Evolutionary conservation across 2,888 invertebrate species (phyloP).

Genomic region (Ormyrus nitidulus): DNA sequence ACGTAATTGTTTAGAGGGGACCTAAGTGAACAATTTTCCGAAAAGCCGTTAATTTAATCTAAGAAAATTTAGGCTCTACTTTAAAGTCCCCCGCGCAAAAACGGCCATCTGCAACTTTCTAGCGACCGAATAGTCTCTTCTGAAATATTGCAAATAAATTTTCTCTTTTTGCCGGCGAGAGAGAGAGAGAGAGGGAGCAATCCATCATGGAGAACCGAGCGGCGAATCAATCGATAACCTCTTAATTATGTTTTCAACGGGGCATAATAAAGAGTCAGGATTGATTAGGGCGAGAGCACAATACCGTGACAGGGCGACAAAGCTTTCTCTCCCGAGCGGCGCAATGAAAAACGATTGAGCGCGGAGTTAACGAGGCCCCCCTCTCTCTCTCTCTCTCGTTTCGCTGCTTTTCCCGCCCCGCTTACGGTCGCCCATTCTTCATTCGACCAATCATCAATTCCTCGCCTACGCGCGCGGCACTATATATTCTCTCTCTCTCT

Average conservation of each 20-base stretch:
- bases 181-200: too few relatives aligned
- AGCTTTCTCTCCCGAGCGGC: background rate
- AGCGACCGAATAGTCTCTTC: too few relatives aligned
- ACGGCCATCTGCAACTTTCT: too few relatives aligned
- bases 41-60: too few relatives aligned
- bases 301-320: background rate
- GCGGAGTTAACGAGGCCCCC: constrained; percentile 1
- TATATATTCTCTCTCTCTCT: background rate
- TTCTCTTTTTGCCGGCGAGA: too few relatives aligned
- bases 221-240: background rate
- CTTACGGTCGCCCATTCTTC: constrained; percentile 21
- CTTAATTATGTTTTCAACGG: background rate
- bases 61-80: too few relatives aligned
- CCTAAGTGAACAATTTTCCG: too few relatives aligned
- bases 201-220: too few relatives aligned
- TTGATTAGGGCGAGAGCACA: too few relatives aligned
- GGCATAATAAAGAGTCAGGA: too few relatives aligned
- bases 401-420: constrained; percentile 4
- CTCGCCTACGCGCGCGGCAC: background rate
- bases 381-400: background rate
- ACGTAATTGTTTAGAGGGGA: background rate
- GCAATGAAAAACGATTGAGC: constrained; percentile 27
- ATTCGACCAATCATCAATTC: constrained; percentile 49
- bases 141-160: too few relatives aligned
- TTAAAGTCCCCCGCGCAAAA: too few relatives aligned